Percentiles rank a stretch among this genome's conserved stretches.
phyloP scores from a whole-genome alignment of 2,797 vertebrate species.

The Rhinatrema bivittatum region DNA sequence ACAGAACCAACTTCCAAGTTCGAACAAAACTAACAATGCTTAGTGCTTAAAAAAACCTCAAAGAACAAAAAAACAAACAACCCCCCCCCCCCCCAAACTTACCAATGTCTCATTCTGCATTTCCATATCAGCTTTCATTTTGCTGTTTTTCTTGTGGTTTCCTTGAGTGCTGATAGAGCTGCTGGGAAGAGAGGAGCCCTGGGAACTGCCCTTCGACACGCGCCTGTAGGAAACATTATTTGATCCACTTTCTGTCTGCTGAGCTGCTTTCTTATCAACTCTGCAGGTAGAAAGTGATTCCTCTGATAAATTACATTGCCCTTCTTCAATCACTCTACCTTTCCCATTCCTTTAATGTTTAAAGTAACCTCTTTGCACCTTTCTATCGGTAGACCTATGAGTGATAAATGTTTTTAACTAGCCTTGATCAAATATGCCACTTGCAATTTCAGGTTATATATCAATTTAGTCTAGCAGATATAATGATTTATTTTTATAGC shows the following conservation, averaged over 20 bases:
- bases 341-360: slow-evolving; percentile 43
- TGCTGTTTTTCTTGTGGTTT: slow-evolving; percentile 67
- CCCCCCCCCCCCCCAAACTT: too few species aligned
- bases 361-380: slow-evolving; percentile 46
- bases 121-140: slow-evolving; percentile 66
- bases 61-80: too few species aligned
- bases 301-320: slow-evolving; percentile 66
- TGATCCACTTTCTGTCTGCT: slow-evolving; percentile 62
- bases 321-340: slow-evolving; percentile 52
- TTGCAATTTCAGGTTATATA: slow-evolving; percentile 52
- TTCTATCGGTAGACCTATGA: slow-evolving; percentile 48
- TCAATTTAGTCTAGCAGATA: slow-evolving; percentile 45
- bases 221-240: slow-evolving; percentile 70
- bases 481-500: slow-evolving; percentile 48
- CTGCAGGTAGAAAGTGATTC: slow-evolving; percentile 64
- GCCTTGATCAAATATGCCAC: slow-evolving; percentile 61
- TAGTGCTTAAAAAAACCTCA: slow-evolving; percentile 7
- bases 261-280: slow-evolving; percentile 66
- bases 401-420: slow-evolving; percentile 54
- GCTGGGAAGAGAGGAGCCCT: slow-evolving; percentile 49
- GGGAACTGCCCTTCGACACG: slow-evolving; percentile 66
- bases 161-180: slow-evolving; percentile 59
- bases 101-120: slow-evolving; percentile 66
- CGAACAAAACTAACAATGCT: slow-evolving; percentile 13
- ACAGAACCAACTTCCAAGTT: slow-evolving; percentile 12